Conservation (phyloP, 2,797 vertebrate species). For the Tamandua tetradactyla region DNA sequence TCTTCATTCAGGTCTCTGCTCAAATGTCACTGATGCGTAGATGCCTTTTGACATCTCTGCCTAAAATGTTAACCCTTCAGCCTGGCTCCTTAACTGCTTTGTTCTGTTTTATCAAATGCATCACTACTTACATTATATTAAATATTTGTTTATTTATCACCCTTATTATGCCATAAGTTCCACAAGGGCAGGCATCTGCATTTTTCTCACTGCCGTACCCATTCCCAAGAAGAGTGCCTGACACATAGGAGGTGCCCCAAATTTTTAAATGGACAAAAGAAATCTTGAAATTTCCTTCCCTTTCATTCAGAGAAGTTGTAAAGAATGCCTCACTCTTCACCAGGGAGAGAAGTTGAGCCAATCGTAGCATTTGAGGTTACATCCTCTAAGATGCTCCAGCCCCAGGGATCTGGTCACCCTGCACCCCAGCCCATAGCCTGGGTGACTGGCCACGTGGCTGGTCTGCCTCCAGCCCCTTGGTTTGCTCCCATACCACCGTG, state of each 20-base stretch:
- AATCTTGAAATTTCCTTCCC: background rate
- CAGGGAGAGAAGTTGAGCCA: background rate
- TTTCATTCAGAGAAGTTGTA: background rate
- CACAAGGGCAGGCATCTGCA: background rate
- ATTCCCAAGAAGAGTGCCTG: no score
- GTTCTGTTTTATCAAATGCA: background rate
- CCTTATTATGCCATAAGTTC: background rate
- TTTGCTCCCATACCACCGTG: no score
- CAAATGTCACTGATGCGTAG: background rate
- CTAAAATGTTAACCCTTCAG: background rate
- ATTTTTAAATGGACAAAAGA: background rate
- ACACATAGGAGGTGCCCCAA: background rate
- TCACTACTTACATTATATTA: background rate
- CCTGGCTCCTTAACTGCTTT: background rate
- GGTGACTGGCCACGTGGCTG: no score
- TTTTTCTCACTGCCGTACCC: background rate
- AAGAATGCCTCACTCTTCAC: background rate
- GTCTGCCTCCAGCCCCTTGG: no score
- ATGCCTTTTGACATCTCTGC: background rate
- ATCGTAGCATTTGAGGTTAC: no score
- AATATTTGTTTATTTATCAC: background rate
- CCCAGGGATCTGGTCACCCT: no score
- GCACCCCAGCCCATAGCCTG: no score
- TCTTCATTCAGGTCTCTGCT: background rate
- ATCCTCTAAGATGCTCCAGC: no score